Conservation (phyloP, 2,797 vertebrate species). For the Phalloptychus januarius region DNA sequence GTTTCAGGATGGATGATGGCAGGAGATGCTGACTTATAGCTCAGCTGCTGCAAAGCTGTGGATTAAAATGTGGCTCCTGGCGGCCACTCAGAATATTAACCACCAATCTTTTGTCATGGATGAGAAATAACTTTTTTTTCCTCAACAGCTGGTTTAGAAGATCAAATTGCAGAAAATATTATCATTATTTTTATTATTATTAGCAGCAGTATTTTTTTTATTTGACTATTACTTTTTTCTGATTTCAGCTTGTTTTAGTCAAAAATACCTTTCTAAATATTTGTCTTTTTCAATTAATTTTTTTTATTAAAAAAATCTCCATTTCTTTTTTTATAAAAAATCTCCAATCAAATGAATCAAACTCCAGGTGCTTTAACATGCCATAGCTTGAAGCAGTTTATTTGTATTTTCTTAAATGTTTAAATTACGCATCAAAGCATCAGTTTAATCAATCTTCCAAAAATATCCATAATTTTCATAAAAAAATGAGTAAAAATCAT, state of each 20-base stretch:
- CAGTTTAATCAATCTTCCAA: neutral
- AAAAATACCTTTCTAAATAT: neutral
- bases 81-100: neutral
- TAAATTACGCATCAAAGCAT: neutral
- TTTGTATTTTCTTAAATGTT: neutral
- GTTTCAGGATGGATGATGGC: constrained; percentile 28
- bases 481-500: neutral
- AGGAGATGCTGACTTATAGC: constrained; percentile 20
- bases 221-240: neutral
- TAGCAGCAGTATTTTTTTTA: neutral
- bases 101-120: neutral
- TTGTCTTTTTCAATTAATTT: neutral
- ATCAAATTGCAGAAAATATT: neutral
- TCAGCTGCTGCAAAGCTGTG: constrained; percentile 19
- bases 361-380: too few species aligned
- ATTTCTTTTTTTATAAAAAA: too few species aligned
- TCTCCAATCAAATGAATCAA: too few species aligned
- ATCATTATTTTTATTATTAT: neutral
- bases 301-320: neutral
- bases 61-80: neutral
- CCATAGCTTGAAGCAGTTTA: neutral
- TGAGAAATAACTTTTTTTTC: neutral
- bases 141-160: neutral
- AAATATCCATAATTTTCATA: neutral
- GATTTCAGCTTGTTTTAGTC: neutral